A percentile compares a stretch with the other conserved stretches of the same genome.
These are phyloP conservation scores for Platorchestia sp. DNA, from an alignment of 1,140 invertebrate species.

Conservation along the genomic window DNA sequence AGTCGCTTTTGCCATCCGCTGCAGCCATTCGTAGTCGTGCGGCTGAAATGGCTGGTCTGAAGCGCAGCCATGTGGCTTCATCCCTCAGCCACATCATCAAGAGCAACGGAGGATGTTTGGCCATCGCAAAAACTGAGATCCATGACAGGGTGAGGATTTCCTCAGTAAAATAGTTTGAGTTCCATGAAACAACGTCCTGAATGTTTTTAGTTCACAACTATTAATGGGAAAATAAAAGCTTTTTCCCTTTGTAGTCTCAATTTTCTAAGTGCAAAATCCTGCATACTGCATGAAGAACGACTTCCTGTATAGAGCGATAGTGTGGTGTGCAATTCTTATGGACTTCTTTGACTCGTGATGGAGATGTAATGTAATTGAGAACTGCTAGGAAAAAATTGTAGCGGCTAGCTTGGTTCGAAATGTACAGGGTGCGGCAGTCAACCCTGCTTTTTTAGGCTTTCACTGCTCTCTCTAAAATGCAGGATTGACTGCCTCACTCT, in stretches of 20 bases:
- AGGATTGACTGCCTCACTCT: too few relatives aligned
- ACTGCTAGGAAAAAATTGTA: too few relatives aligned
- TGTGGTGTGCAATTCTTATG: too few relatives aligned
- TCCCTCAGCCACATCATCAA: not conserved
- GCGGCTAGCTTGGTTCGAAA: too few relatives aligned
- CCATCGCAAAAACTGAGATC: not conserved
- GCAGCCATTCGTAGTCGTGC: not conserved
- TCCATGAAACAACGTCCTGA: not conserved
- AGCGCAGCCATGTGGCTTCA: not conserved
- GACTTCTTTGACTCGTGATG: too few relatives aligned
- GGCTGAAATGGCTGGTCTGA: conserved; percentile 7
- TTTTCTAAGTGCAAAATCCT: too few relatives aligned
- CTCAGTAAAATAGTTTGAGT: not conserved
- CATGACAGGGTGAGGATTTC: not conserved
- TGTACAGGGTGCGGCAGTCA: too few relatives aligned
- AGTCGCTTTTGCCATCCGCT: not conserved
- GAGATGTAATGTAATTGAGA: too few relatives aligned
- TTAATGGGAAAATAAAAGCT: not conserved
- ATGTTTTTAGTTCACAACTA: not conserved
- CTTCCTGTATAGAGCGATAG: too few relatives aligned
- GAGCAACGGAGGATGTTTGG: not conserved
- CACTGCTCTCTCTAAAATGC: too few relatives aligned
- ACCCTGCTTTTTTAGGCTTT: too few relatives aligned
- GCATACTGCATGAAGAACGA: too few relatives aligned
- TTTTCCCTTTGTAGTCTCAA: not conserved